These are phyloP conservation scores for Astropecten irregularis DNA, from an alignment of 53 echinoderm and acorn worm genomes.

Conservation along the genomic window DNA sequence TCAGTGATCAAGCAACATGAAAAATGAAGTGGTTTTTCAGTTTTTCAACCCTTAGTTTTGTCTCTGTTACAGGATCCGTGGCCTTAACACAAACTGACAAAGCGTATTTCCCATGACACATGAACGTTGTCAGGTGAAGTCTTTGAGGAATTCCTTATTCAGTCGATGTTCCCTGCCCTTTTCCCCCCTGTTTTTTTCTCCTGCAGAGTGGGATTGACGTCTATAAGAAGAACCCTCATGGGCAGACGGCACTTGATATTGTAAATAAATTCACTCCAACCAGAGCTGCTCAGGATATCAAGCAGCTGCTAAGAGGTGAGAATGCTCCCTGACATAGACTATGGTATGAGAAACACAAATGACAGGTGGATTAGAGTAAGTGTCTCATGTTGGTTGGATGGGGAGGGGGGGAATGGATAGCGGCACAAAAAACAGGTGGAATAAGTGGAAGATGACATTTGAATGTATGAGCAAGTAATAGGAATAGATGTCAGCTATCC, in stretches of 20 bases:
- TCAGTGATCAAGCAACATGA: too few species aligned
- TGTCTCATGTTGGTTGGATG: too few species aligned
- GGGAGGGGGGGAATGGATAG: neutral
- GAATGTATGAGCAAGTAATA: too few species aligned
- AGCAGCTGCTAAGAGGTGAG: constrained; percentile 94
- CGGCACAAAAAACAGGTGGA: neutral
- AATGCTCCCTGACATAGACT: neutral
- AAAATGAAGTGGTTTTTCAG: too few species aligned
- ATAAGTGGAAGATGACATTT: too few species aligned
- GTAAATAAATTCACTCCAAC: constrained; percentile 99
- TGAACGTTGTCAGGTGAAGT: too few species aligned
- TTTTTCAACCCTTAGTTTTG: too few species aligned
- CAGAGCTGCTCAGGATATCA: constrained; percentile 95
- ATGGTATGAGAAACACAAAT: neutral
- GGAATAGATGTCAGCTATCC: too few species aligned
- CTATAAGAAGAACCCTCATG: constrained; percentile 81
- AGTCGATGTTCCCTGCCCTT: neutral
- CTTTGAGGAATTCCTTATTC: neutral
- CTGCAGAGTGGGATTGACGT: constrained; percentile 92
- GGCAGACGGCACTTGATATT: constrained; percentile 96
- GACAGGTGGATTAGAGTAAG: neutral
- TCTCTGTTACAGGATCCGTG: too few species aligned
- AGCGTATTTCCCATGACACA: too few species aligned
- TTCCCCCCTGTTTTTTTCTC: neutral
- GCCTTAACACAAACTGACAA: too few species aligned